Percentiles rank a stretch among this genome's conserved stretches.
These are phyloP conservation scores for Trichacis sp. DNA, from an alignment of 2,888 invertebrate genomes.

Conservation along the genomic window DNA sequence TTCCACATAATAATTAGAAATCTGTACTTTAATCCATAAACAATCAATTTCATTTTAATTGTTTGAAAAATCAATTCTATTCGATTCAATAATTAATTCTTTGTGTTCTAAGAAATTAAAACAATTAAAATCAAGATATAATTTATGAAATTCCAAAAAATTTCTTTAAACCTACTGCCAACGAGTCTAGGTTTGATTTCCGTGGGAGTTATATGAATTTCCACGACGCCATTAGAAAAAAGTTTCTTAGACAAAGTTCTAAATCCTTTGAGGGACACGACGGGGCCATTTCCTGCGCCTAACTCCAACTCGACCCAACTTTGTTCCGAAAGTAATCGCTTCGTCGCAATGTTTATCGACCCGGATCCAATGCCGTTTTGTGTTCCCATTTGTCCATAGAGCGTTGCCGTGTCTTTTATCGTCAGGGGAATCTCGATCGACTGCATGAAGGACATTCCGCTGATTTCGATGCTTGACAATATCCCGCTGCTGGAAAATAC, in stretches of 20 bases:
- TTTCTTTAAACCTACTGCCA: slow-evolving; percentile 76
- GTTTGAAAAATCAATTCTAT: neutral
- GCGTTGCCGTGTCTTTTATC: slow-evolving; percentile 83
- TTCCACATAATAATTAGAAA: too few species aligned
- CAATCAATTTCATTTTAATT: slow-evolving; percentile 3
- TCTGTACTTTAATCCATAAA: slow-evolving; percentile 4
- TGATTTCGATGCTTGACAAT: slow-evolving; percentile 86
- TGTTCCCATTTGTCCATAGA: slow-evolving; percentile 85
- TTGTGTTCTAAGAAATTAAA: too few species aligned
- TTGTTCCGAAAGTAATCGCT: slow-evolving; percentile 83
- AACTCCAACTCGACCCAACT: slow-evolving; percentile 90
- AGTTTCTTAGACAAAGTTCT: slow-evolving; percentile 79
- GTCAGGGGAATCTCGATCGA: slow-evolving; percentile 95
- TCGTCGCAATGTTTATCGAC: slow-evolving; percentile 81
- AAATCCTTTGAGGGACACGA: slow-evolving; percentile 83
- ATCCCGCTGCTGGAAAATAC: slow-evolving; percentile 64
- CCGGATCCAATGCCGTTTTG: slow-evolving; percentile 90
- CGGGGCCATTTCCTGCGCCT: slow-evolving; percentile 87
- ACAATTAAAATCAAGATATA: too few species aligned
- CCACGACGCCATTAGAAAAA: slow-evolving; percentile 82
- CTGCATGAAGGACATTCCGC: slow-evolving; percentile 92
- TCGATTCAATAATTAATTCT: too few species aligned
- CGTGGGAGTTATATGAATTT: slow-evolving; percentile 81
- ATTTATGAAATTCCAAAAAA: too few species aligned
- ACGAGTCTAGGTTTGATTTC: slow-evolving; percentile 83